Conservation (phyloP, 2,113 vertebrate species). For the Megaptera novaeangliae region DNA sequence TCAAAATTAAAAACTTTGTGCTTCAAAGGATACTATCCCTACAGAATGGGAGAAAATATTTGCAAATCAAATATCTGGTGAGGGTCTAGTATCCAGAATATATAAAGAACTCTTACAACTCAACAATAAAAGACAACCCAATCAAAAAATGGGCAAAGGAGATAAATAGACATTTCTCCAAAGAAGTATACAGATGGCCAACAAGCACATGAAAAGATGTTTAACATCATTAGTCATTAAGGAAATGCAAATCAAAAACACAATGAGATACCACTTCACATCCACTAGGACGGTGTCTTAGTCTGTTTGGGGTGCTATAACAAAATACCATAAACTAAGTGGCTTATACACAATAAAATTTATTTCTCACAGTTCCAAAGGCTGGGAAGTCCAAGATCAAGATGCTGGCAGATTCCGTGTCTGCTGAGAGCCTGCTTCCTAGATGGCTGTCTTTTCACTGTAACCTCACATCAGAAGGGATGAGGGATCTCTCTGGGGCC, state of each 20-base stretch:
- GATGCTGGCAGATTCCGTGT: no score
- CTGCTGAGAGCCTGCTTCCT: no score
- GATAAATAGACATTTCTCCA: neutral
- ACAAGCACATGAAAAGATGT: neutral
- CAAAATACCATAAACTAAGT: neutral
- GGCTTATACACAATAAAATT: no score
- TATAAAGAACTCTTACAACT: neutral
- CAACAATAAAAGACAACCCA: neutral
- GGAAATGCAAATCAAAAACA: neutral
- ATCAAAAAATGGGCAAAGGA: neutral
- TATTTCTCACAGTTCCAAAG: no score
- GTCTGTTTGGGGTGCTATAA: neutral
- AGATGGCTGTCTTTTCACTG: no score
- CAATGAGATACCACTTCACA: neutral
- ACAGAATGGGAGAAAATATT: neutral
- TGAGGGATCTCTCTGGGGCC: no score
- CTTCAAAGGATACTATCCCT: neutral
- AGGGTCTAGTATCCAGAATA: neutral
- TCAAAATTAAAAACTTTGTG: neutral
- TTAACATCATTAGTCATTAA: neutral
- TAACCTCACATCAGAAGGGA: no score
- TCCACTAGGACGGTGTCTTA: neutral
- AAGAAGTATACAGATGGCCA: neutral
- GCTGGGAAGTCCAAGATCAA: no score
- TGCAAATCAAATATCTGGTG: neutral